Conservation (phyloP, 2,888 invertebrate species). For the Zelleria hepariella region DNA sequence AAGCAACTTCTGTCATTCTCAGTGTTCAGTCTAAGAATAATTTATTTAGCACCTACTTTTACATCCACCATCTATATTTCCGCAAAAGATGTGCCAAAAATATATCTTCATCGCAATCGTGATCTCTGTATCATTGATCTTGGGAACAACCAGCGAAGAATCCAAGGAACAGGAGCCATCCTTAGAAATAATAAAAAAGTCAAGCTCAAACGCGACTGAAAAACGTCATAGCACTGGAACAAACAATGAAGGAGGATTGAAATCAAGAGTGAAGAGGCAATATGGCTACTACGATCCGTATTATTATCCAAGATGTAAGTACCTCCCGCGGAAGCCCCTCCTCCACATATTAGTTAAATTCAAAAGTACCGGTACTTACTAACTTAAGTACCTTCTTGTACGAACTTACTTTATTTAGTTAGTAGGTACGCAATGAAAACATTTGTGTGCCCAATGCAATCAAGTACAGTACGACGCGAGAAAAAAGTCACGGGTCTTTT, state of each 20-base stretch:
- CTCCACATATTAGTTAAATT: neutral
- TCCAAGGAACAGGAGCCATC: neutral
- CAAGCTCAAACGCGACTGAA: neutral
- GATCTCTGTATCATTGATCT: neutral
- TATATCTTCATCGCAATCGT: slow-evolving; percentile 1
- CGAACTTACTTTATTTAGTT: no score
- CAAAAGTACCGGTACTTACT: neutral
- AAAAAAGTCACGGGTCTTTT: no score
- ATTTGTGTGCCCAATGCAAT: no score
- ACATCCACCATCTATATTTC: no score
- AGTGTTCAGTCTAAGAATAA: neutral
- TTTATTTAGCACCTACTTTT: no score
- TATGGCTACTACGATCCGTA: slow-evolving; percentile 4
- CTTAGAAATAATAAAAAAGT: neutral
- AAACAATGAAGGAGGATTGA: no score
- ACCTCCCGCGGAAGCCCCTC: no score
- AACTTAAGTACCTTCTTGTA: neutral
- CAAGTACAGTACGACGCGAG: no score
- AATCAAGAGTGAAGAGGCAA: slow-evolving; percentile 6
- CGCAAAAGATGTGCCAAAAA: neutral
- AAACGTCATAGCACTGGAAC: no score
- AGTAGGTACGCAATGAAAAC: no score
- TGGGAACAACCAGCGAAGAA: neutral
- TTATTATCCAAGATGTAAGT: neutral
- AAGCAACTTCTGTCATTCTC: neutral